These are phyloP conservation scores for Virgularia gustaviana DNA, from an alignment of 92 coral and sea anemone genomes.

Conservation along the genomic window DNA sequence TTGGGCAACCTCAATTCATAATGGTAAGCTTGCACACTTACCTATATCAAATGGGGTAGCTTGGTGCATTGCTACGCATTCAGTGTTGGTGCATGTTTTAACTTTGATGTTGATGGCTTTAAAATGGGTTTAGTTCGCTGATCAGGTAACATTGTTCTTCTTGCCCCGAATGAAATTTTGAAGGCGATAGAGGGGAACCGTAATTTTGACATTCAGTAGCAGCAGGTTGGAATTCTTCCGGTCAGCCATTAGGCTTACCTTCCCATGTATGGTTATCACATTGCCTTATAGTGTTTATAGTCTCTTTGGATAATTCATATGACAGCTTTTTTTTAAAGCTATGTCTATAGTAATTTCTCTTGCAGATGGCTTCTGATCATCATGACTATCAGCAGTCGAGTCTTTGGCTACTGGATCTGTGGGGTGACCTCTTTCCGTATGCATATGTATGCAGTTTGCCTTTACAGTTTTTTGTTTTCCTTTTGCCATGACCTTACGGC, in stretches of 20 bases:
- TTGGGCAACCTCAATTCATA: no score
- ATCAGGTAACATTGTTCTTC: not conserved
- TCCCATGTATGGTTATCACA: not conserved
- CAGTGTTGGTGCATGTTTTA: not conserved
- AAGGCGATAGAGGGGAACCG: not conserved
- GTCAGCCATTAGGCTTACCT: not conserved
- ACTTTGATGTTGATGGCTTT: not conserved
- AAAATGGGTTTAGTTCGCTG: not conserved
- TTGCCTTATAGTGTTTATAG: not conserved
- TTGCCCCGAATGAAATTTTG: not conserved
- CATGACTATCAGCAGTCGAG: no score
- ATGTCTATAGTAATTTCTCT: not conserved
- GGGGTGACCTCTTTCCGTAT: no score
- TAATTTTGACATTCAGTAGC: not conserved
- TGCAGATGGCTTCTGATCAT: no score
- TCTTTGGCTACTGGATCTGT: no score
- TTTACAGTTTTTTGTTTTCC: constrained; percentile 3
- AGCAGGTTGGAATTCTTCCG: not conserved
- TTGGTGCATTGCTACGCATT: not conserved
- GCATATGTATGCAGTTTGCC: not conserved
- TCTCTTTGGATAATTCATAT: not conserved
- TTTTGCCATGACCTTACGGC: constrained; percentile 1
- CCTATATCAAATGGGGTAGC: not conserved
- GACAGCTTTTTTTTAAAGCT: not conserved
- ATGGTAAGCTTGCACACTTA: no score